phyloP scores from a whole-genome alignment of 2,888 invertebrate species.

The Diarsia rubi region DNA sequence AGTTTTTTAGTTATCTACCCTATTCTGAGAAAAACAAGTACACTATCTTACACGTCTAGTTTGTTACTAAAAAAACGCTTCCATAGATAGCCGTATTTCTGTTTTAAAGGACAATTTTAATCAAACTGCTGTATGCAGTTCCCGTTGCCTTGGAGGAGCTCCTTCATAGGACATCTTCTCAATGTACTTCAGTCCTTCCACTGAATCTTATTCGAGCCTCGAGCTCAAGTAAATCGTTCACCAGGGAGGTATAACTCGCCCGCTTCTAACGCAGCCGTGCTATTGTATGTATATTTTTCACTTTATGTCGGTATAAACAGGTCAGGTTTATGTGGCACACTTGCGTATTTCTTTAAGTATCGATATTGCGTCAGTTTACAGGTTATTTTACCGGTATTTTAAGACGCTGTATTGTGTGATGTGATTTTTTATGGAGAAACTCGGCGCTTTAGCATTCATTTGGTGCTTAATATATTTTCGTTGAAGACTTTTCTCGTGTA shows the following conservation, averaged over 20 bases:
- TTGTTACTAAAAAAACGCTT: too few relatives aligned
- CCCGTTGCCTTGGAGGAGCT: neutral
- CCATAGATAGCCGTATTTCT: too few relatives aligned
- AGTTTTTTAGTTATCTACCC: too few relatives aligned
- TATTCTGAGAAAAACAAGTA: neutral
- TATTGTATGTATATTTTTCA: slow-evolving; percentile 62
- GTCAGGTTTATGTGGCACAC: slow-evolving; percentile 29
- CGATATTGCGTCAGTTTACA: slow-evolving; percentile 9
- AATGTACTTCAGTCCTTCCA: slow-evolving; percentile 23
- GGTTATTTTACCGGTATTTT: neutral
- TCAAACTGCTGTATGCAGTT: neutral
- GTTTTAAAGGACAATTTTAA: neutral
- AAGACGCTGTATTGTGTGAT: neutral
- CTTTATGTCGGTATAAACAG: slow-evolving; percentile 54
- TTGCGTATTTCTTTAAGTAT: neutral
- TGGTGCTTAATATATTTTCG: neutral
- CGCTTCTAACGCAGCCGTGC: slow-evolving; percentile 30
- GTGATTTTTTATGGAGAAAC: neutral
- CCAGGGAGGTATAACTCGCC: slow-evolving; percentile 51
- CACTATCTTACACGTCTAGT: too few relatives aligned
- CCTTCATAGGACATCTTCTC: neutral
- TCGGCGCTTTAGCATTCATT: neutral
- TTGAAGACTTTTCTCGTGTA: neutral
- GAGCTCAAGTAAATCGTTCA: slow-evolving; percentile 55
- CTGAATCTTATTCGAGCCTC: slow-evolving; percentile 40